These are phyloP conservation scores for Bradypodion ventrale DNA, from an alignment of 2,797 vertebrate species.

Conservation along the genomic window DNA sequence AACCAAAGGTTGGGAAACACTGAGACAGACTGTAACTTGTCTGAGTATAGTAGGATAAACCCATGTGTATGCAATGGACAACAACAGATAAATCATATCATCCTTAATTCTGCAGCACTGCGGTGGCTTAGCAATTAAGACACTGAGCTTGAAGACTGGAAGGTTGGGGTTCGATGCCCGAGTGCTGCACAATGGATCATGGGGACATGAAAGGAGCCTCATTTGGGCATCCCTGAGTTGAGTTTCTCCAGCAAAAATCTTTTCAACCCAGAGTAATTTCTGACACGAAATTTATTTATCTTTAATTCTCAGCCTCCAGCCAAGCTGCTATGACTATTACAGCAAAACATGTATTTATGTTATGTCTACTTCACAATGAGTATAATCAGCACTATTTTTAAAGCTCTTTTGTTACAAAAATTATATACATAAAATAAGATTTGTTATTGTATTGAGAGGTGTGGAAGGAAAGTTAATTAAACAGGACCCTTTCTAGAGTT, in stretches of 20 bases:
- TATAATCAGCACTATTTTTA: background rate
- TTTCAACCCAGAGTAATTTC: too few relatives aligned
- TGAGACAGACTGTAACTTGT: too few relatives aligned
- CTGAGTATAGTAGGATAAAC: background rate
- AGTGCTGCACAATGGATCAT: too few relatives aligned
- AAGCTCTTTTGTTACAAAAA: background rate
- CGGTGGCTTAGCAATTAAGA: too few relatives aligned
- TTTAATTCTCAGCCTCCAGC: background rate
- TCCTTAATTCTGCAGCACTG: too few relatives aligned
- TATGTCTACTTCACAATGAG: background rate
- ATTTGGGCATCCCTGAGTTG: too few relatives aligned
- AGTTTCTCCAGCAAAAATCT: too few relatives aligned
- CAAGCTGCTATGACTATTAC: background rate
- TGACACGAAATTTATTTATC: too few relatives aligned
- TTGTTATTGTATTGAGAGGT: slow-evolving; percentile 8
- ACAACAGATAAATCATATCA: background rate
- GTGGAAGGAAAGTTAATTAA: slow-evolving; percentile 3
- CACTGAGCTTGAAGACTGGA: too few relatives aligned
- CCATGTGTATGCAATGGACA: fast-evolving
- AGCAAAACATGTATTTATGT: background rate
- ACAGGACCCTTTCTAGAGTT: background rate
- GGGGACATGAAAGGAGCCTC: too few relatives aligned
- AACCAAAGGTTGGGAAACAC: too few relatives aligned
- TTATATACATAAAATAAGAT: background rate
- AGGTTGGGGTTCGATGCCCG: too few relatives aligned